Evolutionary conservation across 2,797 vertebrate genomes (phyloP), one percentile per base, ranked within the genome.

Genomic region (Coreius guichenoti): DNA sequence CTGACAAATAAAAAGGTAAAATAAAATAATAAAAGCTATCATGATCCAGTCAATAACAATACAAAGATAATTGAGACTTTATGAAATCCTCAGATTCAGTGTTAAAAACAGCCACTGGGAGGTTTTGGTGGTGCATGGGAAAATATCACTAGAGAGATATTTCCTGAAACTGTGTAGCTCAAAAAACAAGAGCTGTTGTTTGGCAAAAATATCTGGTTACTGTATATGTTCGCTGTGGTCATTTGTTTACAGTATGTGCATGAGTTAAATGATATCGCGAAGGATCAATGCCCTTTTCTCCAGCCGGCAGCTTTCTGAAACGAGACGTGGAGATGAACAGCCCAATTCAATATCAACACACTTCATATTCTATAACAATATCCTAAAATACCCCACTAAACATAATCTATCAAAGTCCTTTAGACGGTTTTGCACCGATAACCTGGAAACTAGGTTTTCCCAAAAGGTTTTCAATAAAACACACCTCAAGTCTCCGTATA

Each of bases 311-410:
- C 36, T 72, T 80, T 19, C 33, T 12, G 75, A 82, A 87, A 85
- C n/a, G 84, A 86, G 78, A 76, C 39, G 76, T 89, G 87, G 73
- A 77, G 81, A 82, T 82, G 77, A 86, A 84, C 58, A 33, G 81
- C 87, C 80, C 84, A 73, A 81, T 82, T 76, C 65, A 63, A 84
- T 85, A 68, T 86, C 83, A 87, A 86, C 82, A 83, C 74, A 76
- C 56, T 43, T 86, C 81, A 85, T 47, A 39, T 39, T 83, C 84
- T 76, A 89, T 79, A 86, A 82, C 86, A 82, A 85, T 81, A 82
- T 58, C 81, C 65, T 86, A 87, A 83, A 85, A 86, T 82, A 89
- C 75, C 80, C 77, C 78, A 86, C 83, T 81, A 87, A 86, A 80
- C 39, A 81, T 82, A 63, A 79, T 65, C 75, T 85, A 84, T 84